phyloP scores from a whole-genome alignment of 2,888 invertebrate species.

The Melanotus villosus region DNA sequence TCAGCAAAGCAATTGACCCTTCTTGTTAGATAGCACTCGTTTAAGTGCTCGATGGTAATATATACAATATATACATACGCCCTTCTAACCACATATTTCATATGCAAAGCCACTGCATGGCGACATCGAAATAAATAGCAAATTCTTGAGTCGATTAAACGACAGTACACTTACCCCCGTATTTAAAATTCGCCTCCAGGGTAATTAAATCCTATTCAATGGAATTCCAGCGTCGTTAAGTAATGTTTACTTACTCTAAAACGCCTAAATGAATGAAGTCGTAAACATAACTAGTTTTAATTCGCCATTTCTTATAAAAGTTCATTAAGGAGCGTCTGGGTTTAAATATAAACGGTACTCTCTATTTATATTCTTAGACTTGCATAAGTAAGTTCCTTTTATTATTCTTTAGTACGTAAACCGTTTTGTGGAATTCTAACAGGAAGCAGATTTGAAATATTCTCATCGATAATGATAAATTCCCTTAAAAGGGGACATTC shows the following conservation, averaged over 20 bases:
- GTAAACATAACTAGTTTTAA: conserved; percentile 34
- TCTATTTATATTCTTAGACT: conserved; percentile 21
- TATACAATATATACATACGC: too few relatives aligned
- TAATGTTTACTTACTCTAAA: conserved; percentile 24
- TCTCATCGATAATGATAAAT: conserved; percentile 6
- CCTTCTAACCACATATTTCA: conserved; percentile 32
- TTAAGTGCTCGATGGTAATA: conserved; percentile 28
- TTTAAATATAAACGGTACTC: conserved; percentile 18
- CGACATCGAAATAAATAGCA: conserved; percentile 18
- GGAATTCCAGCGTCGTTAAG: conserved; percentile 16
- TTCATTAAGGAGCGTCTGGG: conserved; percentile 28
- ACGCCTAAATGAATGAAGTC: conserved; percentile 22
- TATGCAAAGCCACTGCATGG: conserved; percentile 16
- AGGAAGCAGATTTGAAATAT: conserved; percentile 19
- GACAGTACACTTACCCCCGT: background rate
- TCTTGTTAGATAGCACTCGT: conserved; percentile 35
- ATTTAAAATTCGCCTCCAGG: background rate
- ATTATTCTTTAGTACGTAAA: too few relatives aligned
- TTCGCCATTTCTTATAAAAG: conserved; percentile 22
- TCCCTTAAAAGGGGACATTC: too few relatives aligned
- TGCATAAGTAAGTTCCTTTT: background rate
- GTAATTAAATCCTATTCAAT: conserved; percentile 24
- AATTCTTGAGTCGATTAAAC: conserved; percentile 10
- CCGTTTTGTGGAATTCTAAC: conserved; percentile 4
- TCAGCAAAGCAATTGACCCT: conserved; percentile 50